Evolutionary conservation across 2,888 invertebrate species (phyloP), one percentile per base, ranked within the genome.

Genomic region (Malachius bipustulatus): DNA sequence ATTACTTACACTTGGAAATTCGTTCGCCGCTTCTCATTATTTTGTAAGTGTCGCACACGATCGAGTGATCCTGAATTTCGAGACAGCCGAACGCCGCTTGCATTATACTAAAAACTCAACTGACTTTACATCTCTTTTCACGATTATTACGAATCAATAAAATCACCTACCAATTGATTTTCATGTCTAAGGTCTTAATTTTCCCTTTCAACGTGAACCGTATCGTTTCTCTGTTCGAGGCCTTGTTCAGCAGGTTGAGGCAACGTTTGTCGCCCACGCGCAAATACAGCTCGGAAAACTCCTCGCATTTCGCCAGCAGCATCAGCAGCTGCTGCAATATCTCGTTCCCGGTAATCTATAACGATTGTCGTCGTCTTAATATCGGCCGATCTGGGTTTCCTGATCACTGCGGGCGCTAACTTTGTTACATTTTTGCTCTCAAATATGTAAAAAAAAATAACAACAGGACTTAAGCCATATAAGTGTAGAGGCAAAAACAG

Each of bases 1-100:
- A 30, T 29, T 30, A 52, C 70, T 64, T 62, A 79, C 84, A 82
- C 66, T 74, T 77, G 42, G 75, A 65, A 30, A 84, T 62, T 46
- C 82, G 67, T 40, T 74, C 71, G 3, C 76, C 78, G 36, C 70
- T 71, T 47, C 77, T 64, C 62, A 81, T 70, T 32, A 84, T 73
- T 56, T 74, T 76, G 47, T 66, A 61, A 3, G 76, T 70, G 55
- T 87, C 87, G 55, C 79, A 77, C 43, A 70, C 64, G 14, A 85
- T 61, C 1, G 77, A 73, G 15, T 75, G 71, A 47, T 83, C 81
- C 2, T 67, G 62, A 32, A 84, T 75, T 13, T 70, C 64, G 24
- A 82, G 62, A 52, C 76, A 75, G 2, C 82, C 82, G 15, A 85
- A 66, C 4, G 73, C 64, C 1, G 83, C 79, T 67, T 85, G 85